A percentile compares a stretch with the other conserved stretches of the same genome.
Evolutionary conservation across 1,140 invertebrate genomes (phyloP).

Genomic region (Trissolcus basalis): DNA sequence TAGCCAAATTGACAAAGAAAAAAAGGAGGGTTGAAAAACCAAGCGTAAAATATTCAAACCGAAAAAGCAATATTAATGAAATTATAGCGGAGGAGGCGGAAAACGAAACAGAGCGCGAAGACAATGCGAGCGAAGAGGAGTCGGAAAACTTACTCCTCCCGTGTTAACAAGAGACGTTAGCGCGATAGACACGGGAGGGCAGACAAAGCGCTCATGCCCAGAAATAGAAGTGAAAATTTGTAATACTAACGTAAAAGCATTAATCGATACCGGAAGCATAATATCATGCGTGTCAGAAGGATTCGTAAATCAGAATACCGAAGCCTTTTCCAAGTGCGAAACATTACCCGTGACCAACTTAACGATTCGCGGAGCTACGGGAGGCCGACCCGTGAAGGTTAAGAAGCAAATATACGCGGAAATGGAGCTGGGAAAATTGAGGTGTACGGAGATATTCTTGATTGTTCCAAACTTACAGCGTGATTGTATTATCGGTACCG

Average conservation of each 20-base stretch:
- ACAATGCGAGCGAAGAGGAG: too few relatives aligned
- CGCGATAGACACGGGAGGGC: background rate
- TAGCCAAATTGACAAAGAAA: too few relatives aligned
- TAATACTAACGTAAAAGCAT: background rate
- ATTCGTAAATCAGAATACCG: background rate
- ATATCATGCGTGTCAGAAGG: background rate
- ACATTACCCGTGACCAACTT: background rate
- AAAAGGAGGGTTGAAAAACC: too few relatives aligned
- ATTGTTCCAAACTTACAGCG: background rate
- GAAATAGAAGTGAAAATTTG: background rate
- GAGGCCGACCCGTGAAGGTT: background rate
- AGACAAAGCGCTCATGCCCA: background rate
- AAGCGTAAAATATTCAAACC: too few relatives aligned
- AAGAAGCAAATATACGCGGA: background rate
- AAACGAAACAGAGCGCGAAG: too few relatives aligned
- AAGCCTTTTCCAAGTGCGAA: background rate
- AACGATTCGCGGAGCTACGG: background rate
- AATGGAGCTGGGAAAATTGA: background rate
- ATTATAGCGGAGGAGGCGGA: too few relatives aligned
- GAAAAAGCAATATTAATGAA: too few relatives aligned
- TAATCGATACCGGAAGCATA: background rate
- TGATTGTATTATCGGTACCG: too few relatives aligned
- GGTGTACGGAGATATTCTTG: background rate
- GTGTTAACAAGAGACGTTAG: background rate
- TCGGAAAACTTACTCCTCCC: background rate